Evolutionary conservation across 2,888 invertebrate species (phyloP).

Genomic region (Plagiodera versicolora): DNA sequence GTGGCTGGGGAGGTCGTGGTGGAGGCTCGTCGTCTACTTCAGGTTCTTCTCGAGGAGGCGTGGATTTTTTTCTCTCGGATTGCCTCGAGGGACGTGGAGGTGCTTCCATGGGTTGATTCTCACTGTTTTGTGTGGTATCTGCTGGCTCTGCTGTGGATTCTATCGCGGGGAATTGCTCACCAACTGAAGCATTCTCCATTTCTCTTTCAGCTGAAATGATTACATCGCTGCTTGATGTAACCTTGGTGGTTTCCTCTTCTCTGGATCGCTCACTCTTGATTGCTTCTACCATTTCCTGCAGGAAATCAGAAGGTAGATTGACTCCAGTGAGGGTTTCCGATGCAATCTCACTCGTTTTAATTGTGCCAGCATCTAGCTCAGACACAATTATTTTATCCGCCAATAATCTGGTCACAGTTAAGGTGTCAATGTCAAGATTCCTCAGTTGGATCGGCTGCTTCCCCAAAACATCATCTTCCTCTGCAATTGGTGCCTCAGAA

Average conservation of each 20-base stretch:
- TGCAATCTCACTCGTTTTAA: conserved; percentile 72
- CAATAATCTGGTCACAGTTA: conserved; percentile 77
- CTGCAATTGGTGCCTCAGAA: conserved; percentile 22
- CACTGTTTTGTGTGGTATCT: too few relatives aligned
- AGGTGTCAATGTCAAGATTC: conserved; percentile 76
- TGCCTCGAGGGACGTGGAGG: conserved; percentile 53
- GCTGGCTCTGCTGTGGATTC: too few relatives aligned
- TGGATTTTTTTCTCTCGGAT: conserved; percentile 22
- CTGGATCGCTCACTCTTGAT: conserved; percentile 32
- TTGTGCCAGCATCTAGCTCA: conserved; percentile 75
- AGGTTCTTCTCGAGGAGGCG: conserved; percentile 34
- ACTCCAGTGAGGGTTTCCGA: conserved; percentile 73
- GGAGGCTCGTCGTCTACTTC: conserved; percentile 49
- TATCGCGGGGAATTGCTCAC: not conserved
- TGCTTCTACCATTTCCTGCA: conserved; percentile 63
- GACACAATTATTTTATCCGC: conserved; percentile 80
- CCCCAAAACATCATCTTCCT: conserved; percentile 50
- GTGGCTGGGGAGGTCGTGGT: conserved; percentile 53
- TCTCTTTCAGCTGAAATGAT: not conserved
- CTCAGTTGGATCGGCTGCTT: conserved; percentile 70
- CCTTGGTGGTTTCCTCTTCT: conserved; percentile 11
- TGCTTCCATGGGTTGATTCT: too few relatives aligned
- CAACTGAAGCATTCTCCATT: too few relatives aligned
- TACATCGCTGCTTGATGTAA: conserved; percentile 12
- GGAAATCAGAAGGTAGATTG: conserved; percentile 68